Conservation (phyloP, 2,797 vertebrate genomes). For the Erpetoichthys calabaricus region DNA sequence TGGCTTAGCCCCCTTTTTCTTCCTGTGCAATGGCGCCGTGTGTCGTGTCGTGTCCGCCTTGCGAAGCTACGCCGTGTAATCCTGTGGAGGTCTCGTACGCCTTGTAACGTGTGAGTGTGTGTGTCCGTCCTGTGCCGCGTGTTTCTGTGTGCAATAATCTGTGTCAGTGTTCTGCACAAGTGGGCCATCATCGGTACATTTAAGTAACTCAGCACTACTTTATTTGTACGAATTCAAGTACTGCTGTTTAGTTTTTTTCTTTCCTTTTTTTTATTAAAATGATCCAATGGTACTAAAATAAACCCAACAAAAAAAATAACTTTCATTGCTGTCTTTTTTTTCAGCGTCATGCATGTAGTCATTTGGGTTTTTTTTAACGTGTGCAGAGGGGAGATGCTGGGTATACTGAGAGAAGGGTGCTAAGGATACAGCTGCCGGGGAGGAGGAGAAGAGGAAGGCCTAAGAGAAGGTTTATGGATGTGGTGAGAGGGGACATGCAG, state of each 20-base stretch:
- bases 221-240: not conserved
- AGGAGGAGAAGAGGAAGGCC: too few relatives aligned
- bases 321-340: not conserved
- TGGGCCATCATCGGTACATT: not conserved
- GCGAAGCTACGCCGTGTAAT: conserved; percentile 16
- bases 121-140: conserved; percentile 3
- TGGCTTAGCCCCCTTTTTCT: too few relatives aligned
- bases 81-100: conserved; percentile 27
- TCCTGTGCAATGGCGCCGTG: too few relatives aligned
- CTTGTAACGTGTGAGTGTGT: conserved; percentile 37
- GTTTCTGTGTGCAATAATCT: conserved; percentile 27
- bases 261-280: conserved; percentile 1
- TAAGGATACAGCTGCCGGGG: too few relatives aligned
- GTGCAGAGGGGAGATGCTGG: too few relatives aligned
- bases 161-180: not conserved
- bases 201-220: not conserved
- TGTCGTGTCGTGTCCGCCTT: too few relatives aligned
- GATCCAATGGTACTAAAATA: not conserved
- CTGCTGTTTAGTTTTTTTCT: not conserved
- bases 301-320: not conserved
- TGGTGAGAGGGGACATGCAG: too few relatives aligned
- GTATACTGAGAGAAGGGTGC: too few relatives aligned
- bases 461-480: too few relatives aligned
- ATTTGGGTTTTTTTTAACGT: too few relatives aligned
- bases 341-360: too few relatives aligned